Base-by-base conservation (phyloP, 2,113 vertebrate genomes). In the Rhinogobius similis region DNA sequence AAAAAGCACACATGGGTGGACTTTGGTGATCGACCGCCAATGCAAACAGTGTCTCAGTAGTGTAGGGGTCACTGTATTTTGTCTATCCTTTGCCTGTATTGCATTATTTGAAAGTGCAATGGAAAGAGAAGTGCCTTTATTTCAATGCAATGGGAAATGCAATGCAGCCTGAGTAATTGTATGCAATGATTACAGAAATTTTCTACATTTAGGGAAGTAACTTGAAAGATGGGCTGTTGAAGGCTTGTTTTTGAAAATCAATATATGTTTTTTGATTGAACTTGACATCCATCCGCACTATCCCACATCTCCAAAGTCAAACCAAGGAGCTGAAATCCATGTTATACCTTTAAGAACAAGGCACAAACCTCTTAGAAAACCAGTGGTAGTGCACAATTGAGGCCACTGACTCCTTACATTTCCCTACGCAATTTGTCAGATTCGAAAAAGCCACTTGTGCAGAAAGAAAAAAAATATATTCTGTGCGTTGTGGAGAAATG, bases 81-180 rank as follows among this genome's bases (percentile, higher is more conserved):
- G 59, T n/a, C 72, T 56, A 50, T 69, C 76, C 59, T 76, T 44
- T 56, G 59, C 68, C 38, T 62, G 75, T 90, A 88, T 91, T 85
- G 88, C 87, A 83, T 86, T 79, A 88, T 73, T 72, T 86, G 75
- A 86, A 84, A 84, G 83, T 81, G 87, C 83, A 84, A 77, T 69
- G 55, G 44, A 85, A 36, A 82, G 52, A 48, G 29, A 53, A 53
- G 21, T 14, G 26, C 26, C 55, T 18, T 59, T 20, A n/a, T 10
- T 20, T 26, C 13, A 58, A 14, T 27, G 13, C 1, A 10, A 32
- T 32, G 24, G 26, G 24, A 29, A 16, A 58, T 9, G 26, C 2
- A 3, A 24, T 24, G 11, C 6, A 7, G 32, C 32, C 32, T 36
- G 21, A 55, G 23, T 7, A 46, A 46, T 14, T 14, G 39, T 41